Percentiles rank a stretch among this genome's conserved stretches.
These are phyloP conservation scores for Therioaphis trifolii DNA, from an alignment of 2,888 invertebrate species.

Conservation along the genomic window DNA sequence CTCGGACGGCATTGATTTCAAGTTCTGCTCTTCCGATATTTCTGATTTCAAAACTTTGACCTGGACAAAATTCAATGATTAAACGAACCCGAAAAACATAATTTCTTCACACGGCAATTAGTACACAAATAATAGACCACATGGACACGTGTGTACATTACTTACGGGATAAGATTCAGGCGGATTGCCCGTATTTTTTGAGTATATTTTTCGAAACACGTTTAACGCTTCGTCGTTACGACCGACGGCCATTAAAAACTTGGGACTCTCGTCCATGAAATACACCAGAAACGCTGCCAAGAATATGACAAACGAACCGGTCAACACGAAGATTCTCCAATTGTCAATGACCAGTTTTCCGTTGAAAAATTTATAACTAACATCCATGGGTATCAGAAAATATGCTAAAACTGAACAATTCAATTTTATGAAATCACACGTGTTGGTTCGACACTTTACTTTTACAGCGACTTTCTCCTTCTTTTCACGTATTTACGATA, in stretches of 20 bases:
- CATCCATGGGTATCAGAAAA: slow-evolving; percentile 75
- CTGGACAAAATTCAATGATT: too few relatives aligned
- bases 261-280: slow-evolving; percentile 80
- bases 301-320: slow-evolving; percentile 76
- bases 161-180: slow-evolving; percentile 77
- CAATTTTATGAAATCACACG: too few relatives aligned
- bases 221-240: slow-evolving; percentile 76
- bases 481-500: too few relatives aligned
- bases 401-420: slow-evolving; percentile 79
- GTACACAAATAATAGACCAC: too few relatives aligned
- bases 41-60: slow-evolving; percentile 15
- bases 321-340: slow-evolving; percentile 71
- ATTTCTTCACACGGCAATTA: too few relatives aligned
- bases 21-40: background rate
- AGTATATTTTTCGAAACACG: slow-evolving; percentile 76
- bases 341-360: slow-evolving; percentile 68
- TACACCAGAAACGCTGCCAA: slow-evolving; percentile 74
- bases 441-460: too few relatives aligned
- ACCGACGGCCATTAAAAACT: slow-evolving; percentile 79
- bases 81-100: too few relatives aligned
- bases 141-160: slow-evolving; percentile 35
- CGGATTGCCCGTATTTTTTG: slow-evolving; percentile 75
- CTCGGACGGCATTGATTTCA: background rate
- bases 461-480: too few relatives aligned
- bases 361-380: slow-evolving; percentile 50